Evolutionary conservation across 64 coral and sea anemone species (phyloP), one percentile per base, ranked within the genome.

Genomic region (Exaiptasia diaphana): DNA sequence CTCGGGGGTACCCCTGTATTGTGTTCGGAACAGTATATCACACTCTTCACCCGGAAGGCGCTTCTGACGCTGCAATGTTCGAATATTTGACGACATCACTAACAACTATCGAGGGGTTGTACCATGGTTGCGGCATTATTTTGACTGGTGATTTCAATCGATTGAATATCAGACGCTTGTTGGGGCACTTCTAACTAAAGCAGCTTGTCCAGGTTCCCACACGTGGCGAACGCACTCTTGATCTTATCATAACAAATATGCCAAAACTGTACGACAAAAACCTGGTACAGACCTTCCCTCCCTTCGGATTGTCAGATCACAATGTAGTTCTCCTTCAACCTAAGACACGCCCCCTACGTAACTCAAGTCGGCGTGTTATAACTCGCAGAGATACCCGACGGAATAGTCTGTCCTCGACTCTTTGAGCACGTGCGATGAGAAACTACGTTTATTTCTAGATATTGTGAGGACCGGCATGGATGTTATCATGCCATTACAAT

Each of bases 221-320:
- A 15, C 5, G 72, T 49, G 72, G 72, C 18, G 22, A 75, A 22
- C 70, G 5, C 26, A 80, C 76, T 36, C 76, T 80, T 11, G 76
- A 80, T 43, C 76, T 80, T 23, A 80, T 81, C 13, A 81, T 81
- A 3, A 81, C 57, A 3, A 81, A 81, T 36, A 81, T 81, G 77
- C 37, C 57, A 35, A 55, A 81, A 37, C 5, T 67, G 37, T 81
- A 81, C 41, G 58, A 81, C 30, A 81, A 81, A 41, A 40, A 81
- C 23, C 77, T 64, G 18, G 57, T 81, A 27, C 30, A 81, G 38
- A 39, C 34, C 36, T 74, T 41, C 43, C 50, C 32, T 12, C 45
- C 82, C 41, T 55, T 35, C 40, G 34, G 28, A 23, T 37, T 40
- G 37, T 85, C 38, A 36, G 67, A 52, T 20, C 57, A 62, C 9